These are phyloP conservation scores for Iguana delicatissima DNA, from an alignment of 2,797 vertebrate genomes.

Conservation along the genomic window DNA sequence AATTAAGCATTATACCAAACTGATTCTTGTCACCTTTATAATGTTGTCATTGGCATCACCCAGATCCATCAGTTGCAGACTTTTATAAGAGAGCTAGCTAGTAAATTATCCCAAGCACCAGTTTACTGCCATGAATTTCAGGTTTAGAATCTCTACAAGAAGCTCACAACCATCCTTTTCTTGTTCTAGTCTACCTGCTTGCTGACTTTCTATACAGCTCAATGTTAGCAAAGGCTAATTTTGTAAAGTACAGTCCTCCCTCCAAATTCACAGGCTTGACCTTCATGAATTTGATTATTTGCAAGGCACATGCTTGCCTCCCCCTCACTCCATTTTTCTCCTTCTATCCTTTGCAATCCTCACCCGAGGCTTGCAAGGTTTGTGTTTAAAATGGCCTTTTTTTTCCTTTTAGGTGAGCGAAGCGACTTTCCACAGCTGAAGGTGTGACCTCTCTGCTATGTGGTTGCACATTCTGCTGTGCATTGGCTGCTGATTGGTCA, in stretches of 20 bases:
- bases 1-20: slow-evolving; percentile 30
- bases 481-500: too few species aligned
- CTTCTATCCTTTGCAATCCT: too few species aligned
- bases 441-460: too few species aligned
- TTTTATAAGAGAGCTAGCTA: slow-evolving; percentile 23
- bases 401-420: too few species aligned
- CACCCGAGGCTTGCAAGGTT: too few species aligned
- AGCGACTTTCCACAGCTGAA: too few species aligned
- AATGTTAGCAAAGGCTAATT: not conserved
- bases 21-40: slow-evolving; percentile 36
- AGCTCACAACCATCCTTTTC: not conserved
- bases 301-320: too few species aligned
- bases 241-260: not conserved
- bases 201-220: not conserved
- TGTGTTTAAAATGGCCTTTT: too few species aligned
- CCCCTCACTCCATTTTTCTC: too few species aligned
- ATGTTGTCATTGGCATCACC: not conserved
- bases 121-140: not conserved
- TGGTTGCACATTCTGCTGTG: too few species aligned
- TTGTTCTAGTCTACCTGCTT: not conserved
- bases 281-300: too few species aligned
- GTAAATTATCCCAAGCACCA: slow-evolving; percentile 1
- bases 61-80: slow-evolving; percentile 12
- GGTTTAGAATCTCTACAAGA: not conserved
- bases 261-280: too few species aligned